A percentile compares a stretch with the other conserved stretches of the same genome.
phyloP scores from a whole-genome alignment of 1,140 invertebrate genomes.

The Temnothorax longispinosus region DNA sequence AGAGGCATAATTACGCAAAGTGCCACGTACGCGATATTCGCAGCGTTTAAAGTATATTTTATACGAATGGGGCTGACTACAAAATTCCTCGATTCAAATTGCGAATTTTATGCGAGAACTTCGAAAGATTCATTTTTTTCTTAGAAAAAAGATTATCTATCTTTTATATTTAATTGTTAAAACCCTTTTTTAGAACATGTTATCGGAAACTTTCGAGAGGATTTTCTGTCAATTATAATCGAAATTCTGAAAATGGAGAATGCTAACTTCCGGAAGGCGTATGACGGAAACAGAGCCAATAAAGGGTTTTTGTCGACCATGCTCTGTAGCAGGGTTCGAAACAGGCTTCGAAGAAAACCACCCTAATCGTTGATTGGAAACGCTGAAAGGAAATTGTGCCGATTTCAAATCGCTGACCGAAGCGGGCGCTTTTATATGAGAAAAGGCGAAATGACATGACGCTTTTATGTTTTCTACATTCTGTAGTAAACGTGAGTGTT shows the following conservation, averaged over 20 bases:
- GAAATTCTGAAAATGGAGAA: neutral
- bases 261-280: conserved; percentile 83
- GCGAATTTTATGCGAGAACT: neutral
- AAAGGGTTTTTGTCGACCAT: conserved; percentile 39
- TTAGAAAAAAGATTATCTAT: neutral
- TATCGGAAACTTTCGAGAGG: neutral
- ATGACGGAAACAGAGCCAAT: conserved; percentile 82
- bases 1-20: conserved; percentile 13
- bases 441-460: neutral
- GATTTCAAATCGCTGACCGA: neutral
- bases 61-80: neutral
- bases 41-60: conserved; percentile 18
- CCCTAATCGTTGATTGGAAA: neutral
- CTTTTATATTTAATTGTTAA: conserved; percentile 71
- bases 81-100: neutral
- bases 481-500: neutral
- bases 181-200: conserved; percentile 52
- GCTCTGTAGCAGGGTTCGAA: neutral
- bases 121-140: neutral
- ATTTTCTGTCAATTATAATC: neutral
- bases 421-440: neutral
- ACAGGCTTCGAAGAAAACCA: neutral
- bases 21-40: conserved; percentile 53
- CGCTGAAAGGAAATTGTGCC: neutral
- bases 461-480: neutral